phyloP scores from a whole-genome alignment of 1,140 invertebrate genomes.

The Heliconius hermathena region DNA sequence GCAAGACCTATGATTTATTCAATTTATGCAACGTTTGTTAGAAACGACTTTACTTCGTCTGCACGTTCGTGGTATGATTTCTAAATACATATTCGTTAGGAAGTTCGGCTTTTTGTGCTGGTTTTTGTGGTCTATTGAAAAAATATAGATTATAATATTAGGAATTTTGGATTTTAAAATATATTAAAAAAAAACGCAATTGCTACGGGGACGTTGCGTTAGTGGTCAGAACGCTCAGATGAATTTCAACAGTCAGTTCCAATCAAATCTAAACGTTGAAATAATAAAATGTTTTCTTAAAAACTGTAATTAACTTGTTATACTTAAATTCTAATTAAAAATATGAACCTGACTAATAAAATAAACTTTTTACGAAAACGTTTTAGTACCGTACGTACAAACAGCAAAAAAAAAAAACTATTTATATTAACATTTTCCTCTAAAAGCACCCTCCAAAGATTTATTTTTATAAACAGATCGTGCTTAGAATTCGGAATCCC shows the following conservation, averaged over 20 bases:
- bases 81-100: neutral
- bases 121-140: too few relatives aligned
- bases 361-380: neutral
- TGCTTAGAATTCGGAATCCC: slow-evolving; percentile 9
- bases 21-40: slow-evolving; percentile 4
- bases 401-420: neutral
- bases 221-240: too few relatives aligned
- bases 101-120: too few relatives aligned
- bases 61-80: slow-evolving; percentile 1
- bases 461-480: slow-evolving; percentile 15
- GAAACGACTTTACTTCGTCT: slow-evolving; percentile 5
- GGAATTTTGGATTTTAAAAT: too few relatives aligned
- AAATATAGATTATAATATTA: too few relatives aligned
- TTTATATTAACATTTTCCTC: slow-evolving; percentile 6
- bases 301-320: too few relatives aligned
- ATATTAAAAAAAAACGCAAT: too few relatives aligned
- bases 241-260: too few relatives aligned
- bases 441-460: neutral
- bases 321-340: too few relatives aligned
- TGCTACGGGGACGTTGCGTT: too few relatives aligned
- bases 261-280: too few relatives aligned
- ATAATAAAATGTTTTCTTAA: too few relatives aligned
- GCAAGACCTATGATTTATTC: slow-evolving; percentile 10
- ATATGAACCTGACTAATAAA: neutral
- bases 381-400: neutral